phyloP scores from a whole-genome alignment of 2,797 vertebrate species.

The Ctenopoma kingsleyae region DNA sequence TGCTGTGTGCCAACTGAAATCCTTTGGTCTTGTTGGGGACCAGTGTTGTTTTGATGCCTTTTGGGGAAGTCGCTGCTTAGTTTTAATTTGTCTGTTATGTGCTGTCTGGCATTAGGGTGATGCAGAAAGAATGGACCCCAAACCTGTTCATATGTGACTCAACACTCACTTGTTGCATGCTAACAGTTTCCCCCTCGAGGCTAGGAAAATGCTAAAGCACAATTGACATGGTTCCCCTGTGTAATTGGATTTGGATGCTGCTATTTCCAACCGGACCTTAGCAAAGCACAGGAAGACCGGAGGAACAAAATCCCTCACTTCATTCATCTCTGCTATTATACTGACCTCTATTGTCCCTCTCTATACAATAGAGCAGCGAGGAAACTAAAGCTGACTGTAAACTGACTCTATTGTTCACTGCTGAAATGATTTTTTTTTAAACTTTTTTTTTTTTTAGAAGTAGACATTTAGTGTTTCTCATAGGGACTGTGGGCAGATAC shows the following conservation, averaged over 20 bases:
- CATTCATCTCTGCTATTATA: conserved; percentile 40
- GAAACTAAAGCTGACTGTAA: conserved; percentile 62
- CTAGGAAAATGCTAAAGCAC: conserved; percentile 43
- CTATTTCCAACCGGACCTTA: conserved; percentile 27
- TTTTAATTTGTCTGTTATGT: not conserved
- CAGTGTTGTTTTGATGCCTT: not conserved
- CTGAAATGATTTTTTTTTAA: conserved; percentile 16
- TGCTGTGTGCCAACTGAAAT: not conserved
- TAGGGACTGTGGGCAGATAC: conserved; percentile 49
- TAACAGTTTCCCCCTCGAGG: conserved; percentile 28
- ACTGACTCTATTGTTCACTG: conserved; percentile 54
- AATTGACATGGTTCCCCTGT: conserved; percentile 40
- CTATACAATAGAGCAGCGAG: conserved; percentile 55
- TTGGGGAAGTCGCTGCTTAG: not conserved
- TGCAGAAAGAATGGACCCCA: not conserved
- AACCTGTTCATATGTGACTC: conserved; percentile 10
- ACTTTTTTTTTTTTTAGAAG: conserved; percentile 15
- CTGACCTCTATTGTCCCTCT: conserved; percentile 49
- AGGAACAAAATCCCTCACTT: conserved; percentile 54
- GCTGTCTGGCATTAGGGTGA: not conserved
- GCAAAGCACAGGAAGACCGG: conserved; percentile 31
- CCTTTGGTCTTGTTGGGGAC: not conserved
- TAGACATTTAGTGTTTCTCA: conserved; percentile 21
- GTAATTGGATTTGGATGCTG: conserved; percentile 66
- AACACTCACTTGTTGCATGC: conserved; percentile 8